These are phyloP conservation scores for Ellobium chinense DNA, from an alignment of 2,888 invertebrate species.

Conservation along the genomic window DNA sequence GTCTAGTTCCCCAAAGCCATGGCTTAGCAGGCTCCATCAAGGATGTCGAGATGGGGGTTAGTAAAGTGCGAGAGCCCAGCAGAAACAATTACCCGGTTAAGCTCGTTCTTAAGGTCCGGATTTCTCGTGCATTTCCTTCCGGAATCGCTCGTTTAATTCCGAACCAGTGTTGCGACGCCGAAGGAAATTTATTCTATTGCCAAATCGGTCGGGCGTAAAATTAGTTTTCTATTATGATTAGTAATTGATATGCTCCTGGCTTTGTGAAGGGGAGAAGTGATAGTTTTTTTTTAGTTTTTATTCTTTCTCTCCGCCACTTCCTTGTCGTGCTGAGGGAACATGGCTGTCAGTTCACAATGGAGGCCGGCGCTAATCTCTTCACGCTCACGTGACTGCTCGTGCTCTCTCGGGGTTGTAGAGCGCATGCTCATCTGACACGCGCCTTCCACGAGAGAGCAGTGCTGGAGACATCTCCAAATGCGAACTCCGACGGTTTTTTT, in stretches of 20 bases:
- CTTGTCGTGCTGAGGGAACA: not conserved
- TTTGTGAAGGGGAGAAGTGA: not conserved
- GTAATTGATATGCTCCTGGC: slow-evolving; percentile 3
- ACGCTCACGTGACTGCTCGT: not conserved
- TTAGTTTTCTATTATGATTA: slow-evolving; percentile 13
- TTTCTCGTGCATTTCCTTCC: slow-evolving; percentile 27
- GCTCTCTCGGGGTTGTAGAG: not conserved
- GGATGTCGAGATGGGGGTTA: not conserved
- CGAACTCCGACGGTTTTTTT: not conserved
- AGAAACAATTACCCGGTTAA: slow-evolving; percentile 18
- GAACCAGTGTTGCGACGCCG: slow-evolving; percentile 19
- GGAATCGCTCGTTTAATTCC: not conserved
- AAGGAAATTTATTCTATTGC: slow-evolving; percentile 26
- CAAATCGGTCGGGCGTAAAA: not conserved
- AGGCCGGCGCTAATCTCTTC: slow-evolving; percentile 1
- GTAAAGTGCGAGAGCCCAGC: not conserved
- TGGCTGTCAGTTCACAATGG: not conserved
- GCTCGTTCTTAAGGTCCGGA: not conserved
- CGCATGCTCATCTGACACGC: not conserved
- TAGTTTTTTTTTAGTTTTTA: no score
- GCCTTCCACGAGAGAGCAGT: not conserved
- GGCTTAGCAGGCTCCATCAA: not conserved
- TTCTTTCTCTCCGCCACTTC: not conserved
- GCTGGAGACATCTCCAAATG: not conserved
- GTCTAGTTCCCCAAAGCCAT: not conserved